Evolutionary conservation across 2,797 vertebrate species (phyloP), one percentile per base, ranked within the genome.

Genomic region (Acrocephalus scirpaceus): DNA sequence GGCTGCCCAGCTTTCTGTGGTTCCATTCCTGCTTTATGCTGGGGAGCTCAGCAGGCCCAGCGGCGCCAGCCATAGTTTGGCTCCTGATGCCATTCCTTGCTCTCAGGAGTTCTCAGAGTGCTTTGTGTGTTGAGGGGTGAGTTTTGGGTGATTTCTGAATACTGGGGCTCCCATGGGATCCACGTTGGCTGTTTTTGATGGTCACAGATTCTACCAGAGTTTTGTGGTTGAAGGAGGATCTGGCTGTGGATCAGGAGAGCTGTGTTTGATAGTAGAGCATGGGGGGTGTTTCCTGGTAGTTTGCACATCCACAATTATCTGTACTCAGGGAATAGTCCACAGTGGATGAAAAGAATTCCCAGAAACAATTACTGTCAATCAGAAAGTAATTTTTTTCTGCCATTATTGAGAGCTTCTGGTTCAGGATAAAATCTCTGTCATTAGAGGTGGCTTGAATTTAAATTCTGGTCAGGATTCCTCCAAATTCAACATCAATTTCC

Each of bases 131-230:
- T 54, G 42, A 22, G 30, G 34, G 58, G 22, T 50, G 74, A 36
- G 36, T 30, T 64, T 26, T 13, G 74, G 15, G 26, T 32, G 36
- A 16, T 64, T 50, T 23, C 26, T 2, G 34, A 16, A 7, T 34
- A 30, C 40, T 0, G 1, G 9, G 16, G 34, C 48, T 70, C 47
- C 47, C 0, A 0, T 22, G 50, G 34, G 17, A 48, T 86, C 42
- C 30, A 5, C 0, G 0, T 3, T 78, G 15, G 36, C 4, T 44
- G 32, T 30, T 78, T 48, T 29, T 48, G 57, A 30, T 71, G 26
- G 12, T 64, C 5, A 3, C 15, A 13, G 58, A 32, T 71, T 42
- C 7, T 32, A 4, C 4, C 26, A 9, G 10, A 27, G 5, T 27
- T 50, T 50, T 64, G 36, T 78, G 58, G 26, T 4, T 65, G 3